Base-by-base conservation (phyloP, 2,888 invertebrate genomes). In the Eucera pruinosa region DNA sequence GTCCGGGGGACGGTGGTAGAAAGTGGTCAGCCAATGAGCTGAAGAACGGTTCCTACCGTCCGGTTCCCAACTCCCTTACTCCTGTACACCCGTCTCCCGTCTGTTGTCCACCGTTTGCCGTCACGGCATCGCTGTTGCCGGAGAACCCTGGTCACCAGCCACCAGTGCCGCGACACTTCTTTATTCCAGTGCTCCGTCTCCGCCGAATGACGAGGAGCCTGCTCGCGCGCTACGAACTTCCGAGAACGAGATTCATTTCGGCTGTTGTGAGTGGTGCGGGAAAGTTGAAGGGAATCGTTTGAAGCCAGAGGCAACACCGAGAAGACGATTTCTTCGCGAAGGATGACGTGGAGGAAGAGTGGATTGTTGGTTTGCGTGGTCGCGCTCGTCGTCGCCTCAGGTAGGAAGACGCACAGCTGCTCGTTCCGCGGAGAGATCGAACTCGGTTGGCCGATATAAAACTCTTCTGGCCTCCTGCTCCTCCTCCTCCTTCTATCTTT, bases 21-120 rank as follows among this genome's bases (percentile, higher is more conserved):
- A 91, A 91, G 91, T 91, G 86, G 89, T 90, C 91, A 89, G 87
- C 91, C 91, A 91, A 91, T 91, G 78, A 80, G 89, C 87, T 86
- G n/a, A 81, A 86, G 85, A 78, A 78, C 58, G 74, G 69, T 83
- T 78, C 68, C 66, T 70, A 65, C 61, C 67, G 74, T 76, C 71
- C 73, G 77, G 79, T 78, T 78, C 71, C 47, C 72, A 55, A 70
- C 72, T 78, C 71, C 64, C 43, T 48, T 62, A 68, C n/a, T 33
- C 33, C 33, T 33, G 33, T n/a, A n/a, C n/a, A n/a, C n/a, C n/a
- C n/a, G n/a, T n/a, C n/a, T n/a, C n/a, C n/a, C n/a, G n/a, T n/a
- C n/a, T n/a, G n/a, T n/a, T n/a, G n/a, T n/a, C n/a, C n/a, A n/a
- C n/a, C n/a, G n/a, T n/a, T n/a, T n/a, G n/a, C n/a, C n/a, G n/a